phyloP scores from a whole-genome alignment of 2,888 invertebrate species.

The Rhopalosiphum nymphaeae region DNA sequence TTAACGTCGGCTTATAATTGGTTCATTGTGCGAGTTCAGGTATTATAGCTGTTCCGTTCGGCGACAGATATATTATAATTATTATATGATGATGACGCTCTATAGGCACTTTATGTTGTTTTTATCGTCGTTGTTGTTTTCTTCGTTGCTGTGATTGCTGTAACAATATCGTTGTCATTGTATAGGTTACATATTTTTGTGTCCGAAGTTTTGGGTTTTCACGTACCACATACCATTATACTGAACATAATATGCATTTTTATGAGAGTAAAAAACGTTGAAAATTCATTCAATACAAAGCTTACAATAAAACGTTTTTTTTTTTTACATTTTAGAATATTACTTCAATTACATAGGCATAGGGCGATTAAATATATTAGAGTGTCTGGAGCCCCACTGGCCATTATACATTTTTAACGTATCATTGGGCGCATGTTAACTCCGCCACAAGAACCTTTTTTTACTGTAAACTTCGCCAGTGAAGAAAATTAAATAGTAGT shows the following conservation, averaged over 20 bases:
- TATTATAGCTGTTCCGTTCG: not conserved
- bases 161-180: not conserved
- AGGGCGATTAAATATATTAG: no score
- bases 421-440: no score
- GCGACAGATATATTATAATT: not conserved
- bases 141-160: not conserved
- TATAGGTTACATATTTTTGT: not conserved
- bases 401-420: no score
- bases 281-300: not conserved
- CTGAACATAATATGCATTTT: not conserved
- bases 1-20: slow-evolving; percentile 8
- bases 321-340: not conserved
- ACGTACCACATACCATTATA: not conserved
- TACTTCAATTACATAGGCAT: no score
- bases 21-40: slow-evolving; percentile 14
- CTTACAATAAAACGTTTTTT: not conserved
- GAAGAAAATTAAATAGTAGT: no score
- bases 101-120: not conserved
- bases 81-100: not conserved
- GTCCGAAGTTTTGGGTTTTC: not conserved
- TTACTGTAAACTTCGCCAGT: no score
- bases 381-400: no score
- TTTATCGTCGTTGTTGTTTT: not conserved
- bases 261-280: not conserved
- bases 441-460: no score